Conservation (phyloP, 2,113 vertebrate species). For the Brachyhypopomus gauderio region DNA sequence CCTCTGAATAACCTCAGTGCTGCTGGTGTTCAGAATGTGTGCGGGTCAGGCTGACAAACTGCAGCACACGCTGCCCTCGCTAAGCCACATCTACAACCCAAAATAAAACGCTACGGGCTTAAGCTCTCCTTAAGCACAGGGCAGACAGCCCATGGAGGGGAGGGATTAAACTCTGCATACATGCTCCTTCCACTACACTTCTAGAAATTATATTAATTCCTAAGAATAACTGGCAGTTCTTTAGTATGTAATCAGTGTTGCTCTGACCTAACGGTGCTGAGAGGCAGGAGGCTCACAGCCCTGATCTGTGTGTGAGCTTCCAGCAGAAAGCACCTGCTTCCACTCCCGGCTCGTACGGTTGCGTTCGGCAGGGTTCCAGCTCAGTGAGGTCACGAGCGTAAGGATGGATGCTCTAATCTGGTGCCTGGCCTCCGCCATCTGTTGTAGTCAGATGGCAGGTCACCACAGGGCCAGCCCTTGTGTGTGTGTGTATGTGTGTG, state of each 20-base stretch:
- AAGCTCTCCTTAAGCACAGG: not conserved
- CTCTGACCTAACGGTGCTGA: constrained; percentile 24
- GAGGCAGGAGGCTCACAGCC: constrained; percentile 4
- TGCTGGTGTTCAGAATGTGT: not conserved
- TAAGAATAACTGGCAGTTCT: constrained; percentile 27
- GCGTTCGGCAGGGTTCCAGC: constrained; percentile 37
- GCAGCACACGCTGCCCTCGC: not conserved
- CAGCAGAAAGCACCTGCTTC: constrained; percentile 31
- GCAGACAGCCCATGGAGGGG: not conserved
- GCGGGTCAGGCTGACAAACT: not conserved
- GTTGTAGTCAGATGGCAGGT: constrained; percentile 54
- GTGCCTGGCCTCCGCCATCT: constrained; percentile 49
- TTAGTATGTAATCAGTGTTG: constrained; percentile 42
- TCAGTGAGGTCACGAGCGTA: constrained; percentile 50
- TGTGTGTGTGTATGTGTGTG: constrained; percentile 6
- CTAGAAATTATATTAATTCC: constrained; percentile 29
- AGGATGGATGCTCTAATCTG: constrained; percentile 56
- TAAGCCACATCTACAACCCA: not conserved
- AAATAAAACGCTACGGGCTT: not conserved
- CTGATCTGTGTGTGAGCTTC: constrained; percentile 34
- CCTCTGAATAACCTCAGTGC: constrained; percentile 2
- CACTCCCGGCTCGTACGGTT: constrained; percentile 31
- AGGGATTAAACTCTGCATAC: not conserved
- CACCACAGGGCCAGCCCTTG: constrained; percentile 15
- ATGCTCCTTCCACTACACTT: not conserved